A percentile compares a stretch with the other conserved stretches of the same genome.
Conservation (phyloP, 2,888 invertebrate species). For the Sarcophaga carnaria region DNA sequence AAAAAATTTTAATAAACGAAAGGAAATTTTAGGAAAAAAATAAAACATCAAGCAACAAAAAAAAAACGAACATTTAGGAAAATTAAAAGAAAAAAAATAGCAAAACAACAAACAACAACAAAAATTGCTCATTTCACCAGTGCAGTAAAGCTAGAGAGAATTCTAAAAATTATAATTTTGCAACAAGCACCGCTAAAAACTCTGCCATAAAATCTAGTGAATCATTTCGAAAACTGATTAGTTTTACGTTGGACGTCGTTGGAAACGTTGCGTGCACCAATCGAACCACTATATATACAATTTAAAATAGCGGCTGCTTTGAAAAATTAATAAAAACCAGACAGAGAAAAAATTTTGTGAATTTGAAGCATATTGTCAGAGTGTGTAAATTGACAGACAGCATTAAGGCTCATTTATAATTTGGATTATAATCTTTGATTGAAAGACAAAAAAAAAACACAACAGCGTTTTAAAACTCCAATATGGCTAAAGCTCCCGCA, state of each 20-base stretch:
- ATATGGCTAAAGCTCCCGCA: slow-evolving; percentile 83
- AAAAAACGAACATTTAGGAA: slow-evolving; percentile 36
- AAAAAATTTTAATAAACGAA: slow-evolving; percentile 27
- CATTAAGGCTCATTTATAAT: slow-evolving; percentile 39
- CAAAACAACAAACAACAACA: slow-evolving; percentile 14
- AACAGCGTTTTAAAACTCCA: slow-evolving; percentile 42
- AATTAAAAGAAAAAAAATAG: slow-evolving; percentile 20
- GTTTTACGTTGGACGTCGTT: slow-evolving; percentile 68
- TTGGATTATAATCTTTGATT: slow-evolving; percentile 51
- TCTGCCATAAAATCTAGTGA: slow-evolving; percentile 71
- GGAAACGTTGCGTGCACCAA: slow-evolving; percentile 50
- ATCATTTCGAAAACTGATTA: slow-evolving; percentile 68
- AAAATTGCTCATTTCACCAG: slow-evolving; percentile 27
- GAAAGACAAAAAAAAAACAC: slow-evolving; percentile 18
- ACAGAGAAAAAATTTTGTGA: slow-evolving; percentile 10
- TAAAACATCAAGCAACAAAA: slow-evolving; percentile 1
- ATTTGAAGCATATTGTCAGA: slow-evolving; percentile 26
- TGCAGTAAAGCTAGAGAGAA: slow-evolving; percentile 23
- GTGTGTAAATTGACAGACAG: slow-evolving; percentile 22
- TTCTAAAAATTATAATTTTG: slow-evolving; percentile 27
- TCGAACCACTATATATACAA: not conserved
- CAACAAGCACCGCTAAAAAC: slow-evolving; percentile 32
- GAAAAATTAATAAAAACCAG: slow-evolving; percentile 15
- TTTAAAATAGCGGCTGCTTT: slow-evolving; percentile 30
- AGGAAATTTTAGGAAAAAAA: slow-evolving; percentile 25